These are phyloP conservation scores for Phoxinus dragarum DNA, from an alignment of 2,797 vertebrate genomes.

Conservation along the genomic window DNA sequence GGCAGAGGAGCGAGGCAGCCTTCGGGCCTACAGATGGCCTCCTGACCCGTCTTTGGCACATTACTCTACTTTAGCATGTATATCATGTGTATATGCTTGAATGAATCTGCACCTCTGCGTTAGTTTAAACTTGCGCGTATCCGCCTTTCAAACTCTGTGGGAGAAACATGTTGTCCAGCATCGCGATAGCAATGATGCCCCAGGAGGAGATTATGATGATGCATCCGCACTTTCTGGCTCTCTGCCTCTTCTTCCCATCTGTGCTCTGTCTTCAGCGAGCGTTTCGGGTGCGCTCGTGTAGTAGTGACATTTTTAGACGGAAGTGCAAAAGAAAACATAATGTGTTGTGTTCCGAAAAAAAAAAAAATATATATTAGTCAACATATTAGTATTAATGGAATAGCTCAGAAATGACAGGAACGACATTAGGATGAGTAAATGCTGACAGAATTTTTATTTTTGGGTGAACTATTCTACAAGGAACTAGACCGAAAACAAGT, in stretches of 20 bases:
- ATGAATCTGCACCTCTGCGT: conserved; percentile 43
- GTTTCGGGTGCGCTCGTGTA: conserved; percentile 49
- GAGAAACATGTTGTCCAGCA: conserved; percentile 79
- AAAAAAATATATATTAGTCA: not conserved
- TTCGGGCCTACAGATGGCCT: conserved; percentile 27
- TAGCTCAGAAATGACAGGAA: not conserved
- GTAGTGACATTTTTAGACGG: conserved; percentile 43
- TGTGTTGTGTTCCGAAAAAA: not conserved
- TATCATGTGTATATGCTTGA: conserved; percentile 21
- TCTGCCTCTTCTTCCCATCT: conserved; percentile 78
- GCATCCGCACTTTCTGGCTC: conserved; percentile 77
- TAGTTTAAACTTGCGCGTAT: conserved; percentile 63
- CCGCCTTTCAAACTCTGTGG: conserved; percentile 73
- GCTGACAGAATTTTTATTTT: not conserved
- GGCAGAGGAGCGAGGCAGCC: conserved; percentile 2
- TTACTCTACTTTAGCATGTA: conserved; percentile 2
- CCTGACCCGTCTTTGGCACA: conserved; percentile 25
- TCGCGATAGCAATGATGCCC: conserved; percentile 75
- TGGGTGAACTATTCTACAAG: not conserved
- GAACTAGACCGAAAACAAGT: not conserved
- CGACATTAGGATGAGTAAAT: not conserved
- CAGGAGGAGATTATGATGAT: conserved; percentile 81
- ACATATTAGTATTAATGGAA: not conserved
- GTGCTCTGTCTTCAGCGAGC: conserved; percentile 73
- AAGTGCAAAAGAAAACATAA: conserved; percentile 32